phyloP scores from a whole-genome alignment of 1,140 invertebrate species.

The Macrocentrus cingulum region DNA sequence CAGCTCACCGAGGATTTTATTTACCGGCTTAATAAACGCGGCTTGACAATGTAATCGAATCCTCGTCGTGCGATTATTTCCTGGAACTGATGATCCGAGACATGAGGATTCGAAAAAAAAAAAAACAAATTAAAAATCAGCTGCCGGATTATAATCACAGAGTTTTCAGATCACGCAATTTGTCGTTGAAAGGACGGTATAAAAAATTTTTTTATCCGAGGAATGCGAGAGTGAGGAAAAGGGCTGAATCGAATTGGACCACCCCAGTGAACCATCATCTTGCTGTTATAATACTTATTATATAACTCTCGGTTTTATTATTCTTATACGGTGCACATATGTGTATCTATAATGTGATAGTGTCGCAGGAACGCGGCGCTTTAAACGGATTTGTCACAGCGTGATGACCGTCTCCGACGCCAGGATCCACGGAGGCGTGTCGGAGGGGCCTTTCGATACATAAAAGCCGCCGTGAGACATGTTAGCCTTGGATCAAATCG shows the following conservation, averaged over 20 bases:
- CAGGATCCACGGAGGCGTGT: conserved; percentile 29
- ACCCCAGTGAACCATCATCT: conserved; percentile 18
- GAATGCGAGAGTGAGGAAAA: conserved; percentile 20
- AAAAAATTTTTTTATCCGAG: neutral
- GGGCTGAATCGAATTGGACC: conserved; percentile 32
- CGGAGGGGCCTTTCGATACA: conserved; percentile 11
- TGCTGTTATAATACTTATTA: conserved; percentile 14
- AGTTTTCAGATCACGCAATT: too few relatives aligned
- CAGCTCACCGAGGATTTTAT: conserved; percentile 26
- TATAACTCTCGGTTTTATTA: conserved; percentile 11
- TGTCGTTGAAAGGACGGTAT: too few relatives aligned
- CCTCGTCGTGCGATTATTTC: conserved; percentile 6
- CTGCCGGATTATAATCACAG: too few relatives aligned
- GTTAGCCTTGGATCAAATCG: conserved; percentile 9
- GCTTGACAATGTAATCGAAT: conserved; percentile 37
- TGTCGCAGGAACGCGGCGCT: conserved; percentile 29
- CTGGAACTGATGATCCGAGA: neutral
- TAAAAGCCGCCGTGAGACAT: conserved; percentile 3
- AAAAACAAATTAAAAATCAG: too few relatives aligned
- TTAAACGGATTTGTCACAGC: conserved; percentile 45
- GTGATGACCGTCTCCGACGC: conserved; percentile 28
- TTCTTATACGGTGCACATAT: too few relatives aligned
- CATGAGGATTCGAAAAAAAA: neutral
- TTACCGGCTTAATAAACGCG: conserved; percentile 30
- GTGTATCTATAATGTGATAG: conserved; percentile 8